These are phyloP conservation scores for Ptilorrhoa leucosticta DNA, from an alignment of 2,113 vertebrate genomes.

Conservation along the genomic window DNA sequence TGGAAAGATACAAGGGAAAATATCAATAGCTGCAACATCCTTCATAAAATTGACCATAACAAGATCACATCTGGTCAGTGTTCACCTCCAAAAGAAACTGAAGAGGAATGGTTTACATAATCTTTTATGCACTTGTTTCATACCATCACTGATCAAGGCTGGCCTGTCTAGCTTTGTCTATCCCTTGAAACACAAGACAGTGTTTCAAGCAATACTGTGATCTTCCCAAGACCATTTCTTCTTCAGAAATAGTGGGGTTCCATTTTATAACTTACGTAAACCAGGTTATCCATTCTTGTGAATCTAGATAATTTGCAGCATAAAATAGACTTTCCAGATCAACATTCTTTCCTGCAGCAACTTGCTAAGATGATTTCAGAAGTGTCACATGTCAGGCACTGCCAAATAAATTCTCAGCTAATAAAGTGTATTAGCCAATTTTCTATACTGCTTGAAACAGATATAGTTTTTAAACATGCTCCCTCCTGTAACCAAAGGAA, in stretches of 20 bases:
- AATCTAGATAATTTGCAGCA: neutral
- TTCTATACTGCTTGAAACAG: neutral
- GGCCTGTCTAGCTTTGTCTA: neutral
- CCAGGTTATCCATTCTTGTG: neutral
- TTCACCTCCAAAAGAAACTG: neutral
- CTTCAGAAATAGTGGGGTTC: neutral
- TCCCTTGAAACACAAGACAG: neutral
- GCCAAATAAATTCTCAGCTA: neutral
- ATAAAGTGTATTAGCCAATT: neutral
- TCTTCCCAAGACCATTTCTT: neutral
- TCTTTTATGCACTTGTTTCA: neutral
- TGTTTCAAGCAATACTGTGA: neutral
- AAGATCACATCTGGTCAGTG: neutral
- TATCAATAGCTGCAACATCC: neutral
- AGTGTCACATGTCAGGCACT: accelerated
- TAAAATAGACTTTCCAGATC: neutral
- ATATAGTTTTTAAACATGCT: neutral
- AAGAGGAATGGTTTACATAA: neutral
- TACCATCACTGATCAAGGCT: neutral
- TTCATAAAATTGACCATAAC: neutral
- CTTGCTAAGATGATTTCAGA: neutral
- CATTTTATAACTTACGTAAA: neutral
- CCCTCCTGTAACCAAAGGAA: neutral
- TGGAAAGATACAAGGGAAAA: neutral
- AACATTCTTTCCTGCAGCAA: neutral